Evolutionary conservation across 2,888 invertebrate genomes (phyloP).

Genomic region (Bellardia pandia): DNA sequence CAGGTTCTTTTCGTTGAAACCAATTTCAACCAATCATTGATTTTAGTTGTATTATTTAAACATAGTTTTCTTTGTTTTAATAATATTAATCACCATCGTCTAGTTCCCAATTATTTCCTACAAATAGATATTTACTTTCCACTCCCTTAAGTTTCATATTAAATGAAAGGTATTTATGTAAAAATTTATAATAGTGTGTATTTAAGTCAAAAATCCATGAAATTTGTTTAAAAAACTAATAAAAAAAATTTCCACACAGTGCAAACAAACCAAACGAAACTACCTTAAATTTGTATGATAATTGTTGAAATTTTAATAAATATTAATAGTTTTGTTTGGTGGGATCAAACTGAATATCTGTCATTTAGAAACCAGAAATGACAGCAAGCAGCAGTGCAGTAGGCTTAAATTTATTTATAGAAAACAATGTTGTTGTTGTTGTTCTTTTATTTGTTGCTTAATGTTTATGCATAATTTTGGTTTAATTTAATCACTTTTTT

Average conservation of each 20-base stretch:
- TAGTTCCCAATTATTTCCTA: background rate
- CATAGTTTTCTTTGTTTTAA: background rate
- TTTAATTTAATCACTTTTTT: slow-evolving; percentile 78
- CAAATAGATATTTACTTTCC: background rate
- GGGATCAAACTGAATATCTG: slow-evolving; percentile 75
- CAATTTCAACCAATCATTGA: too few species aligned
- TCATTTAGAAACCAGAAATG: slow-evolving; percentile 64
- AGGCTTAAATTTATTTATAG: too few species aligned
- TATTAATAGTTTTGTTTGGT: background rate
- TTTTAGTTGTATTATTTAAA: background rate
- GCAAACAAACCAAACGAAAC: background rate
- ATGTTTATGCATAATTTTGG: slow-evolving; percentile 82
- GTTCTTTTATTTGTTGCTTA: slow-evolving; percentile 63
- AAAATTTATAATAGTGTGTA: background rate
- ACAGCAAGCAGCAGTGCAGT: background rate
- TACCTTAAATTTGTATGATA: background rate
- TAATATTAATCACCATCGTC: background rate
- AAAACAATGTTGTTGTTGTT: too few species aligned
- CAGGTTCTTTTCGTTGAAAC: too few species aligned
- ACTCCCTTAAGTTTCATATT: too few species aligned
- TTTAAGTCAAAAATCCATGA: background rate
- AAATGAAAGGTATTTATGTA: too few species aligned
- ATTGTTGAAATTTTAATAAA: background rate
- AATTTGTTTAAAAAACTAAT: background rate
- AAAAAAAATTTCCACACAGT: background rate